Evolutionary conservation across 2,797 vertebrate species (phyloP), one percentile per base, ranked within the genome.

Genomic region (Octomys mimax): DNA sequence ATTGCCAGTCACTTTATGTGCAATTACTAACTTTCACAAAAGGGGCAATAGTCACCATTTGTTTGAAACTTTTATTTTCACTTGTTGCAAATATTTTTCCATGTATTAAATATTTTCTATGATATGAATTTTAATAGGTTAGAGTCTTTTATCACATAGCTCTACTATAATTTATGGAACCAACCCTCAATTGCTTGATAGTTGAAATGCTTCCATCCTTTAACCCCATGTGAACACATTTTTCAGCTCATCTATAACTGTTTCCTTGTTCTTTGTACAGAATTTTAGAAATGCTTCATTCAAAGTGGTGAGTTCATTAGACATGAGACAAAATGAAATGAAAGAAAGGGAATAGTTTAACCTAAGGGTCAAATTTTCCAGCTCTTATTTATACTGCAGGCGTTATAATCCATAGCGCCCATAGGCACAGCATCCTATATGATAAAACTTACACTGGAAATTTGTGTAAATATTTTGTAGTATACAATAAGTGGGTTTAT

Each of bases 201-300:
- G 52, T 75, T 87, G 4, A 24, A 92, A 1, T 33, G 4, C 39
- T 61, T 80, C 28, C 49, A 11, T 79, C 31, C 82, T 89, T 86
- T 88, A 88, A 31, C 33, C 24, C 57, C 36, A 33, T 77, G 6
- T 42, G 71, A 80, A 70, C 49, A 26, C 6, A 49, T 59, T 85
- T 92, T 70, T 87, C 0, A 96, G 21, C 9, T 59, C 8, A 52
- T 31, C 39, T 85, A 9, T 81, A 68, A 92, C 78, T 59, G 85
- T 96, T 91, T 90, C 26, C 10, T 89, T 81, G 28, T 49, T 80
- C 68, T 78, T 49, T n/a, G 1, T 57, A n/a, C 12, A 68, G 62
- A 93, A 73, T 42, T 95, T 71, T 62, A 88, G 71, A 85, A 95
- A 42, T 21, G 64, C 89, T 93, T 79, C 5, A 75, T 84, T 36